Percentiles rank a stretch among this genome's conserved stretches.
Evolutionary conservation across 2,888 invertebrate species (phyloP).

Genomic region (Sisyra terminalis): DNA sequence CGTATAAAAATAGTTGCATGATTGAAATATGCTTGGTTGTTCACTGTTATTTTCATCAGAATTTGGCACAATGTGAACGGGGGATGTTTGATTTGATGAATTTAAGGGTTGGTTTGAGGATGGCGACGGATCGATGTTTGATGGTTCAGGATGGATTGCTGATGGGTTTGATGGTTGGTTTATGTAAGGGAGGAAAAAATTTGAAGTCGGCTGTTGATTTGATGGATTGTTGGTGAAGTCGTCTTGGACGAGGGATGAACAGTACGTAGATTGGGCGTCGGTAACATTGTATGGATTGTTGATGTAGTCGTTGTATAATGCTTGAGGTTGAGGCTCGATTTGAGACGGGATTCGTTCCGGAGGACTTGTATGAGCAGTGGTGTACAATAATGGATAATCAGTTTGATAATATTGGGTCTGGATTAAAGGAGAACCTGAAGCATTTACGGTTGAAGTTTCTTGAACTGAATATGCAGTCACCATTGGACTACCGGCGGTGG

Average conservation of each 20-base stretch:
- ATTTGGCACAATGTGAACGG: slow-evolving; percentile 1
- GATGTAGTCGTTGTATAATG: slow-evolving; percentile 36
- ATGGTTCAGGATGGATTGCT: neutral
- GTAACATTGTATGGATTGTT: slow-evolving; percentile 36
- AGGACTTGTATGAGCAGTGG: slow-evolving; percentile 15
- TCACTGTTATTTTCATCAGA: slow-evolving; percentile 16
- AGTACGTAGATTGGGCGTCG: slow-evolving; percentile 4
- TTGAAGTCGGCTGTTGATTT: slow-evolving; percentile 7
- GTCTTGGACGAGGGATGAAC: slow-evolving; percentile 1
- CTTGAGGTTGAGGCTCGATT: slow-evolving; percentile 19
- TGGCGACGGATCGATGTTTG: neutral
- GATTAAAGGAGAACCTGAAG: slow-evolving; percentile 11
- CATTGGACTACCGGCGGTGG: slow-evolving; percentile 14
- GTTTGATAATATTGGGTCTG: slow-evolving; percentile 15
- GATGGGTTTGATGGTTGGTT: neutral
- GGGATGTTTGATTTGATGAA: neutral
- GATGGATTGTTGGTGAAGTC: slow-evolving; percentile 10
- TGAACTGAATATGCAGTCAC: slow-evolving; percentile 8
- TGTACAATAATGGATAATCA: slow-evolving; percentile 22
- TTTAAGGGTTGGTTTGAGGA: neutral
- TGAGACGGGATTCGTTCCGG: slow-evolving; percentile 9
- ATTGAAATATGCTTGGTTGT: slow-evolving; percentile 34
- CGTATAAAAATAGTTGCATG: slow-evolving; percentile 45
- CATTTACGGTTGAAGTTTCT: neutral
- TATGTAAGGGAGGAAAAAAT: neutral